Percentiles rank a stretch among this genome's conserved stretches.
Evolutionary conservation across 35 echinoderm and acorn worm genomes (phyloP).

Genomic region (Strongylocentrotus purpuratus): DNA sequence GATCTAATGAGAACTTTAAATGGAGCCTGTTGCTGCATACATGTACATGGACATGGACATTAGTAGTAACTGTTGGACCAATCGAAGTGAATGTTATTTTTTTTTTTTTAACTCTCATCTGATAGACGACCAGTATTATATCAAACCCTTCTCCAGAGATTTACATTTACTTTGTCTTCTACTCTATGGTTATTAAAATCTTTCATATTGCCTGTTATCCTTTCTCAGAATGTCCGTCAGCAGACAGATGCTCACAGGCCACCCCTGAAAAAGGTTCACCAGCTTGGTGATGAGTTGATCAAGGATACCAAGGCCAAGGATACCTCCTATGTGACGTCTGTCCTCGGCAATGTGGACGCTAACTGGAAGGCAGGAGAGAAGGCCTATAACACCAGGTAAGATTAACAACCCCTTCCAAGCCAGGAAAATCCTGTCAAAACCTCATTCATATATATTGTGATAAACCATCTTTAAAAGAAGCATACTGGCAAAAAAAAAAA

Average conservation of each 20-base stretch:
- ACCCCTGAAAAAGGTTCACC: constrained; percentile 73
- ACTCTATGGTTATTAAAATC: not conserved
- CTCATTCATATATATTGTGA: too few relatives aligned
- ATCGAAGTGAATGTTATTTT: too few relatives aligned
- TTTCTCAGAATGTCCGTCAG: constrained; percentile 63
- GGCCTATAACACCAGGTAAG: constrained; percentile 82
- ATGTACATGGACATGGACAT: too few relatives aligned
- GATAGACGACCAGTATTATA: too few relatives aligned
- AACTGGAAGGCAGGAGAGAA: constrained; percentile 97
- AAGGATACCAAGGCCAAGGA: constrained; percentile 96
- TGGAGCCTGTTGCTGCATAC: too few relatives aligned
- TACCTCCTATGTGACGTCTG: constrained; percentile 75
- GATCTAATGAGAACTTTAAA: too few relatives aligned
- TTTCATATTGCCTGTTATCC: not conserved
- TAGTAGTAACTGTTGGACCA: too few relatives aligned
- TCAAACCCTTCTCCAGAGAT: not conserved
- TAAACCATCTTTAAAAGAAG: too few relatives aligned
- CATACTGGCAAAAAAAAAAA: too few relatives aligned
- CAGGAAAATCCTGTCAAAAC: too few relatives aligned
- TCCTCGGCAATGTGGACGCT: constrained; percentile 83
- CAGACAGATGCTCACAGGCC: constrained; percentile 69
- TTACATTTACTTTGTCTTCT: not conserved
- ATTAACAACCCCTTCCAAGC: not conserved
- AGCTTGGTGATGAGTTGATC: constrained; percentile 84
- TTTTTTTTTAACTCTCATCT: too few relatives aligned